A percentile compares a stretch with the other conserved stretches of the same genome.
Conservation (phyloP, 2,113 vertebrate species). For the Castor canadensis region DNA sequence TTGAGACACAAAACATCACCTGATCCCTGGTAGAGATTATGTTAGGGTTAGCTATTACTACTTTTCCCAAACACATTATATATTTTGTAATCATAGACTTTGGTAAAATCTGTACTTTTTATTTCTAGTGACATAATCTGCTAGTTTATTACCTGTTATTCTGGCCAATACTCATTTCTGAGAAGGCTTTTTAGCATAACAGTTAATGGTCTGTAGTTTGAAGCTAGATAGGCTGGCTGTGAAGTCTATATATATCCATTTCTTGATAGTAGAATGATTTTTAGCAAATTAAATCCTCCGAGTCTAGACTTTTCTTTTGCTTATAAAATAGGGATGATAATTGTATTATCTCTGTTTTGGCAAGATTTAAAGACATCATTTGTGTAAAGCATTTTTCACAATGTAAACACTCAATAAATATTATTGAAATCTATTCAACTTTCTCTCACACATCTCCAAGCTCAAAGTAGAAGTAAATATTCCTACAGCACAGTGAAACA, state of each 20-base stretch:
- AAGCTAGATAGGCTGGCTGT: not conserved
- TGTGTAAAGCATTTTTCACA: not conserved
- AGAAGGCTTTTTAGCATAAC: not conserved
- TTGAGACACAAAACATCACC: no score
- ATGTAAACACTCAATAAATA: not conserved
- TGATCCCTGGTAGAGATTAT: not conserved
- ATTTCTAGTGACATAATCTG: not conserved
- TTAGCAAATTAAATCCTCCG: not conserved
- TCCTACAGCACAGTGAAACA: no score
- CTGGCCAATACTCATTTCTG: not conserved
- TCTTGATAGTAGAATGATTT: not conserved
- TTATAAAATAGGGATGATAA: not conserved
- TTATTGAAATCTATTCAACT: not conserved
- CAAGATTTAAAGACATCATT: conserved; percentile 26
- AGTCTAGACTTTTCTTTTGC: conserved; percentile 32
- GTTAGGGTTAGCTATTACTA: not conserved
- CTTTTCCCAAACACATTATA: not conserved
- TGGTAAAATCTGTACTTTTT: not conserved
- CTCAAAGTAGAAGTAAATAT: not conserved
- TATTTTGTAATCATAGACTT: not conserved
- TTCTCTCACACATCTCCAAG: not conserved
- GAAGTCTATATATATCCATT: not conserved
- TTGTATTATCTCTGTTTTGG: not conserved
- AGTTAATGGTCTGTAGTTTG: not conserved
- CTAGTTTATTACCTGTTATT: not conserved